phyloP scores from a whole-genome alignment of 2,113 vertebrate genomes.

The Microtus pennsylvanicus region DNA sequence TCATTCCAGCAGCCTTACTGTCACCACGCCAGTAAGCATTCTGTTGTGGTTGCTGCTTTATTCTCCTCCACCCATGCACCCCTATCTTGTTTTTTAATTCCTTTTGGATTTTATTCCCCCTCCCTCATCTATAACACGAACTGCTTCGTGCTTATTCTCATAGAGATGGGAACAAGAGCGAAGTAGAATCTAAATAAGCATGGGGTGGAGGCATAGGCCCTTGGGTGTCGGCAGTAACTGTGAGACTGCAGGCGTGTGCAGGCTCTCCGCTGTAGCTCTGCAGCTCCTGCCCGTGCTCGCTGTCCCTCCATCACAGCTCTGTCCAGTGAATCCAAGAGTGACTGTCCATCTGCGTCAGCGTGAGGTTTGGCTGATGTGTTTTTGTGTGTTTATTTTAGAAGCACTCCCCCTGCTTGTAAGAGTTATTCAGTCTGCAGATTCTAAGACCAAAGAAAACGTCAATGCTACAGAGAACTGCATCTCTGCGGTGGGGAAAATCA shows the following conservation, averaged over 20 bases:
- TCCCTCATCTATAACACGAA: neutral
- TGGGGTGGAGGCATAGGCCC: neutral
- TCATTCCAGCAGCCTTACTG: neutral
- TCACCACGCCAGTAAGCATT: neutral
- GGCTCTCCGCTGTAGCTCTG: neutral
- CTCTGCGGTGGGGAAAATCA: slow-evolving; percentile 98
- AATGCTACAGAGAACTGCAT: slow-evolving; percentile 99
- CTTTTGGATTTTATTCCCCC: neutral
- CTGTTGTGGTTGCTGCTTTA: neutral
- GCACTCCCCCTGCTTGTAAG: slow-evolving; percentile 95
- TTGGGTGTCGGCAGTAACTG: neutral
- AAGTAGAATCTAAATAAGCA: neutral
- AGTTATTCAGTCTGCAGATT: slow-evolving; percentile 95
- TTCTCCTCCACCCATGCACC: neutral
- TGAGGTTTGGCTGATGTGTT: neutral
- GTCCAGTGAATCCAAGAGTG: neutral
- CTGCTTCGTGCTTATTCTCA: neutral
- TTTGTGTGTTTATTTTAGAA: slow-evolving; percentile 87
- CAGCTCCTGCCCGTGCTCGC: fast-evolving
- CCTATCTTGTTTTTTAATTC: neutral
- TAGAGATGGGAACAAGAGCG: neutral
- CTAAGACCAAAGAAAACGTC: slow-evolving; percentile 96
- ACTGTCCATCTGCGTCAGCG: neutral
- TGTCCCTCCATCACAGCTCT: neutral
- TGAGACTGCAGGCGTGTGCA: neutral